A percentile compares a stretch with the other conserved stretches of the same genome.
These are phyloP conservation scores for Leucopsar rothschildi DNA, from an alignment of 2,113 vertebrate genomes.

Conservation along the genomic window DNA sequence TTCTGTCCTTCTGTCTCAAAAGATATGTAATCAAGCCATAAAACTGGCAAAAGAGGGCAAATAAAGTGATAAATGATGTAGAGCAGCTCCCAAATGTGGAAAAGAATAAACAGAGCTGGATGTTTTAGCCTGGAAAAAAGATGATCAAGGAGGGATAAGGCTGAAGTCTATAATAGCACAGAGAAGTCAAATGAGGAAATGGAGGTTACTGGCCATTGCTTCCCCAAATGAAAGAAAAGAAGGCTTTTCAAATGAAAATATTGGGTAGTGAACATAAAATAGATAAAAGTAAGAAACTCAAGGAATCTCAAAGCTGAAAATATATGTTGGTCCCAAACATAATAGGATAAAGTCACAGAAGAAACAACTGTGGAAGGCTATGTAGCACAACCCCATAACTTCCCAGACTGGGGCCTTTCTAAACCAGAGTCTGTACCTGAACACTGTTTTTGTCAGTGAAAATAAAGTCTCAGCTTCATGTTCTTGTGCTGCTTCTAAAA, in stretches of 20 bases:
- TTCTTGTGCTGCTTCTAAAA: not conserved
- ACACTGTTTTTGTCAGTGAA: not conserved
- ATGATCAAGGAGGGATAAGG: not conserved
- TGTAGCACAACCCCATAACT: not conserved
- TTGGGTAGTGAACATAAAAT: not conserved
- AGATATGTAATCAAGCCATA: not conserved
- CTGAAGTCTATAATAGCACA: not conserved
- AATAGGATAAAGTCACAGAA: not conserved
- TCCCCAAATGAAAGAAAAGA: not conserved
- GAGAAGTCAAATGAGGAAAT: not conserved
- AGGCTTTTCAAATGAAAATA: not conserved
- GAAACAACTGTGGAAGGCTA: not conserved
- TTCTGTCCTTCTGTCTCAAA: not conserved
- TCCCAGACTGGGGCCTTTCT: not conserved
- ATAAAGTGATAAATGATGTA: not conserved
- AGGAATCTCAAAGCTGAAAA: not conserved
- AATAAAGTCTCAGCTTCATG: not conserved
- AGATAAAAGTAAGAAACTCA: not conserved
- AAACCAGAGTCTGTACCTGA: not conserved
- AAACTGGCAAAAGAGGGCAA: not conserved
- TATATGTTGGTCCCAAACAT: not conserved
- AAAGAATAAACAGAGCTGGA: not conserved
- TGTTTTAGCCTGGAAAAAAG: not conserved
- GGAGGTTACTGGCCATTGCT: not conserved
- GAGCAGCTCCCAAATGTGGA: fast-evolving